These are phyloP conservation scores for Drosophila sulfurigaster DNA, from an alignment of 1,140 invertebrate species.

Conservation along the genomic window DNA sequence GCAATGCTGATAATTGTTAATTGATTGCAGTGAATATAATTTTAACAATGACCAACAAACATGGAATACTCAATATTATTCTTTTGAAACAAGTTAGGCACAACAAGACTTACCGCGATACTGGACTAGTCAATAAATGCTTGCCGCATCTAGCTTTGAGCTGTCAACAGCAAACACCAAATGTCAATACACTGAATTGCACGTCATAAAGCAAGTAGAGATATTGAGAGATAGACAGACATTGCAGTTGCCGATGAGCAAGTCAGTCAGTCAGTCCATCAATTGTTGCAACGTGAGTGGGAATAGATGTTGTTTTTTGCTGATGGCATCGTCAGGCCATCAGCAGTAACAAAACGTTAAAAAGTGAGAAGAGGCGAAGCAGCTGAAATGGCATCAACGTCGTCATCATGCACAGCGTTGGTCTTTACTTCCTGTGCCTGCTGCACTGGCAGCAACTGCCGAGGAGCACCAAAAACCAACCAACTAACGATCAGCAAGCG, in stretches of 20 bases:
- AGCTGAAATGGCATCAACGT: slow-evolving; percentile 32
- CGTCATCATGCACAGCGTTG: slow-evolving; percentile 51
- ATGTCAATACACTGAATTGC: slow-evolving; percentile 44
- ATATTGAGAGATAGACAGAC: slow-evolving; percentile 35
- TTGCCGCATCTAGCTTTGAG: slow-evolving; percentile 23
- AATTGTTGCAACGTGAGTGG: slow-evolving; percentile 65
- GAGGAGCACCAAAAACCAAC: slow-evolving; percentile 51
- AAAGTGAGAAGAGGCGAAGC: not conserved
- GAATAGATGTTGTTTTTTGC: slow-evolving; percentile 45
- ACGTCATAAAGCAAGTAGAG: slow-evolving; percentile 37
- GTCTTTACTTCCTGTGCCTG: slow-evolving; percentile 64
- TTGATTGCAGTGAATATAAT: slow-evolving; percentile 15
- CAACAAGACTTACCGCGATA: not conserved
- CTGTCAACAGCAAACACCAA: slow-evolving; percentile 50
- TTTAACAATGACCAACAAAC: slow-evolving; percentile 11
- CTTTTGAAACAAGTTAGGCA: not conserved
- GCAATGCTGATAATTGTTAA: slow-evolving; percentile 19
- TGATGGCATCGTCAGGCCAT: slow-evolving; percentile 50
- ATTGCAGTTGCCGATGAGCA: slow-evolving; percentile 30
- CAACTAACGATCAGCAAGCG: slow-evolving; percentile 53
- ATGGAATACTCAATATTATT: not conserved
- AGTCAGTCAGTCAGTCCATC: slow-evolving; percentile 53
- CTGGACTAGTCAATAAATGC: not conserved
- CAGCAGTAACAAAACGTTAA: slow-evolving; percentile 27
- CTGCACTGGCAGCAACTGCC: slow-evolving; percentile 35